phyloP scores from a whole-genome alignment of 2,113 vertebrate genomes.

The Pomatorhinus ruficollis region DNA sequence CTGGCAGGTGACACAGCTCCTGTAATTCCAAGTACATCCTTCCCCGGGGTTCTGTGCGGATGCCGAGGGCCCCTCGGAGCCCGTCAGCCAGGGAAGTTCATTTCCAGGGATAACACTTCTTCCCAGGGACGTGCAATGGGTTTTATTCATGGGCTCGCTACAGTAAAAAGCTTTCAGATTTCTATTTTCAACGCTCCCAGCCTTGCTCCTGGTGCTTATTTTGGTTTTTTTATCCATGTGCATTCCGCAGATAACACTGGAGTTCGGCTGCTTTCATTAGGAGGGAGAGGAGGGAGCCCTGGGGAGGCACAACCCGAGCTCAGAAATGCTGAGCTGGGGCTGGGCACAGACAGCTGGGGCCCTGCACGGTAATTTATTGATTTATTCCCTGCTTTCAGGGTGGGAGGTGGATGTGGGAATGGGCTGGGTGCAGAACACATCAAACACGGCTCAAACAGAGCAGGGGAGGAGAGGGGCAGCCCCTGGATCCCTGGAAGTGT shows the following conservation, averaged over 20 bases:
- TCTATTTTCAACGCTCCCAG: neutral
- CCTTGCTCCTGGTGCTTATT: neutral
- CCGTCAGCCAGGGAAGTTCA: neutral
- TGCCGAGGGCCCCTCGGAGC: neutral
- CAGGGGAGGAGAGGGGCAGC: neutral
- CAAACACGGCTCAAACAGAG: fast-evolving
- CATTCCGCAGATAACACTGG: neutral
- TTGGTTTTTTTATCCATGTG: neutral
- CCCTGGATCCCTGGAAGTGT: neutral
- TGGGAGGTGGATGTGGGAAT: fast-evolving
- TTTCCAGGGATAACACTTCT: neutral
- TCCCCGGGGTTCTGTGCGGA: fast-evolving
- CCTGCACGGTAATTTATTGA: fast-evolving
- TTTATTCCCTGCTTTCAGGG: neutral
- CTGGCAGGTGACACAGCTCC: neutral
- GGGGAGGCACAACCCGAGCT: neutral
- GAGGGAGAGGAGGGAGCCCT: neutral
- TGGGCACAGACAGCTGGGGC: neutral
- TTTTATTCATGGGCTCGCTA: neutral
- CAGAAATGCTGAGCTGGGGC: neutral
- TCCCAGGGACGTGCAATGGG: neutral
- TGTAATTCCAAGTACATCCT: fast-evolving
- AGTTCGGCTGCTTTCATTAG: neutral
- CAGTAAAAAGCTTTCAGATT: neutral
- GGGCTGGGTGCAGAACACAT: neutral